Percentiles rank a stretch among this genome's conserved stretches.
phyloP scores from a whole-genome alignment of 2,113 vertebrate genomes.

The Dasypus novemcinctus region DNA sequence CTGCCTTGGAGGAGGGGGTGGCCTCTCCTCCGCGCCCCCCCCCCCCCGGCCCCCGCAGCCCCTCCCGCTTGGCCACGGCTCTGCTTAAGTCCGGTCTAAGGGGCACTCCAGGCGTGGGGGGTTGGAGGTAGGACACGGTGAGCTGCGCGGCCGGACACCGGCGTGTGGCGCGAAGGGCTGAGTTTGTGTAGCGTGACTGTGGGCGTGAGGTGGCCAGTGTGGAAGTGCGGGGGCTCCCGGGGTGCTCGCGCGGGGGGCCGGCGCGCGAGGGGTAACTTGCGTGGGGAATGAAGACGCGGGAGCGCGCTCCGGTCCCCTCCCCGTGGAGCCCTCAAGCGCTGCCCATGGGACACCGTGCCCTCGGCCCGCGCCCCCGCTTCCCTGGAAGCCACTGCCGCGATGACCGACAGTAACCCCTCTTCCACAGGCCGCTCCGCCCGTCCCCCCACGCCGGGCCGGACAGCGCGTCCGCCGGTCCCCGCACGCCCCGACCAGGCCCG shows the following conservation, averaged over 20 bases:
- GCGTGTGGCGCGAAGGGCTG: not conserved
- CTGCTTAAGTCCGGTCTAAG: not conserved
- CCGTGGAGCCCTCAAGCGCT: not conserved
- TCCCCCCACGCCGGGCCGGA: not conserved
- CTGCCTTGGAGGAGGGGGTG: too few species aligned
- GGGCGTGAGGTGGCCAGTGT: not conserved
- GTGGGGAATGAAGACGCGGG: not conserved
- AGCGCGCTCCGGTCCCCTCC: not conserved
- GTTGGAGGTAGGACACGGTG: not conserved
- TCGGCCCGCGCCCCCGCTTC: not conserved
- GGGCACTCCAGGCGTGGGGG: not conserved
- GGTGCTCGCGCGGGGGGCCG: not conserved
- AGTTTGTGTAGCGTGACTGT: not conserved
- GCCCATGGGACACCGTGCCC: not conserved
- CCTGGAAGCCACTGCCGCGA: not conserved
- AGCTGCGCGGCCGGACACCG: not conserved
- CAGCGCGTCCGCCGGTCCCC: not conserved
- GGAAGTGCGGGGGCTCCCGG: not conserved
- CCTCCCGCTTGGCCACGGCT: not conserved
- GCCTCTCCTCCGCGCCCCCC: not conserved
- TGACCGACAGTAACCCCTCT: slow-evolving; percentile 59
- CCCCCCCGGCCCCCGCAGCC: not conserved
- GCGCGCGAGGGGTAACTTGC: not conserved
- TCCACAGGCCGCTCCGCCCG: not conserved
- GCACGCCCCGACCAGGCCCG: not conserved